Base-by-base conservation (phyloP, 2,888 invertebrate species). In the Chalcis sispes region DNA sequence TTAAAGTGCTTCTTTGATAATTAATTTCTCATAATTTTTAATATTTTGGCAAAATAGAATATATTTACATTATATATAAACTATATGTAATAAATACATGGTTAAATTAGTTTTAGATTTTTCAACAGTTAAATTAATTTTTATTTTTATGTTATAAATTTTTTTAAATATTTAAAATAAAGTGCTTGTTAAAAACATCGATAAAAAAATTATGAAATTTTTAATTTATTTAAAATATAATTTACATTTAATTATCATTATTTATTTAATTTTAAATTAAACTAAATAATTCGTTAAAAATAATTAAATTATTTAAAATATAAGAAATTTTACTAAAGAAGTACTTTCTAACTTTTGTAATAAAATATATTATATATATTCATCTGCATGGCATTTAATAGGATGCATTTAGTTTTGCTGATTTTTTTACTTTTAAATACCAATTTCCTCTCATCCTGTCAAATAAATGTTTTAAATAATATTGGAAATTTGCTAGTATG, bases 381-480 rank as follows among this genome's bases (percentile, higher is more conserved):
- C 15, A 59, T 59, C 25, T 15, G 54, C 27, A 65, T 64, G 40
- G 69, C 69, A 77, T 77, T 77, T 73, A 61, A 65, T 40, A 50
- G 5, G 69, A 29, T 74, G 56, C 64, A 66, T 73, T 70, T 77
- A 73, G 50, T 77, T 69, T 67, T 23, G 48, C 42, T 67, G 18
- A 69, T 8, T 50, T 59, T 58, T 36, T 36, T 54, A 18, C 46
- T 65, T 58, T 64, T 56, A 18, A 29, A 20, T 69, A 20, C 56
- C 32, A 36, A 56, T 69, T 36, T 62, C 23, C 67, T 72, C 50
- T 61, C 64, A 56, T 46, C 56, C 46, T n/a, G n/a, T 32, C 72
- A 72, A 42, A 42, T 32, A 62, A 27, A n/a, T 13, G n/a, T n/a
- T n/a, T n/a, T n/a, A n/a, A n/a, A n/a, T 50, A 66, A 42, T 5